phyloP scores from a whole-genome alignment of 1,140 invertebrate genomes.

The Geopemphigus sp. region DNA sequence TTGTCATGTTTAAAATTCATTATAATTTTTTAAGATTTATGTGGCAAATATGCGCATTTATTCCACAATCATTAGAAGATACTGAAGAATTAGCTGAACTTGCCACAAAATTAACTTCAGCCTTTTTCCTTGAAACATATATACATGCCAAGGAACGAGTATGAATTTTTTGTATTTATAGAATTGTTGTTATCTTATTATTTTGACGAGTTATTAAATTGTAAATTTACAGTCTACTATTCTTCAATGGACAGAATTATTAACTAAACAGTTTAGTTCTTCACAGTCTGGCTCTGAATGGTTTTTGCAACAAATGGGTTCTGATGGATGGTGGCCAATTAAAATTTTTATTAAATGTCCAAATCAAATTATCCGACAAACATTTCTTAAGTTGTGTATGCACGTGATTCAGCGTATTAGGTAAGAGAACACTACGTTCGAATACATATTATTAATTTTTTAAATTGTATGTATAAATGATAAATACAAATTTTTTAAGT shows the following conservation, averaged over 20 bases:
- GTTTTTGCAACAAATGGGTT: constrained; percentile 89
- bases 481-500: too few species aligned
- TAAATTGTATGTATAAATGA: too few species aligned
- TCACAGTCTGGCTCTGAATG: constrained; percentile 88
- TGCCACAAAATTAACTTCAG: constrained; percentile 83
- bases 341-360: constrained; percentile 93
- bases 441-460: too few species aligned
- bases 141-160: constrained; percentile 96
- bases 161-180: constrained; percentile 51
- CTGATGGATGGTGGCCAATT: constrained; percentile 91
- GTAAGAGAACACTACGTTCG: constrained; percentile 53
- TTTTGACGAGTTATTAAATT: background rate
- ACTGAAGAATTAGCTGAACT: constrained; percentile 78
- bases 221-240: constrained; percentile 73
- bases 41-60: constrained; percentile 92
- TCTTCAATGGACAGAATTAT: constrained; percentile 92
- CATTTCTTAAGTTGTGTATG: constrained; percentile 89
- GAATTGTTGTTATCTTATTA: background rate
- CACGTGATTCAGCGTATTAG: constrained; percentile 88
- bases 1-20: constrained; percentile 49
- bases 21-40: constrained; percentile 77
- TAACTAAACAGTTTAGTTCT: constrained; percentile 91
- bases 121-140: constrained; percentile 93
- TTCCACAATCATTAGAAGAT: constrained; percentile 81
- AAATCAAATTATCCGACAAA: constrained; percentile 91